Evolutionary conservation across 1,140 invertebrate genomes (phyloP).

Genomic region (Pogonomyrmex barbatus): DNA sequence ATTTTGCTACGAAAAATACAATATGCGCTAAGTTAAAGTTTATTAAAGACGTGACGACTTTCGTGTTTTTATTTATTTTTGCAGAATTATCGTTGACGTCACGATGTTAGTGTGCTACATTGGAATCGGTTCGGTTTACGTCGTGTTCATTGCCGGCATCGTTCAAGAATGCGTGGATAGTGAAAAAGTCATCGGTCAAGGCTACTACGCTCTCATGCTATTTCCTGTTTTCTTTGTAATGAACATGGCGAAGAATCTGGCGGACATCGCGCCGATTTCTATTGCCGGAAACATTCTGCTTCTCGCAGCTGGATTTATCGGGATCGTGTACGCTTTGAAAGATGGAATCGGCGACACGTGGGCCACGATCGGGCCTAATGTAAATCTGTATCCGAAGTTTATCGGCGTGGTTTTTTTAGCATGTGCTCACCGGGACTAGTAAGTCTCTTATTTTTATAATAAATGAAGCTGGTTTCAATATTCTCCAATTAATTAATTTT

Average conservation of each 20-base stretch:
- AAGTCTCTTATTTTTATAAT: conserved; percentile 42
- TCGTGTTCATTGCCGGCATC: conserved; percentile 72
- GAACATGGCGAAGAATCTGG: conserved; percentile 70
- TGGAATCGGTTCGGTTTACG: conserved; percentile 76
- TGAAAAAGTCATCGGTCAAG: conserved; percentile 60
- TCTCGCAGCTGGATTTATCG: conserved; percentile 63
- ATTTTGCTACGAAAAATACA: neutral
- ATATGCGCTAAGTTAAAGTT: neutral
- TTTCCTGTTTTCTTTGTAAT: conserved; percentile 74
- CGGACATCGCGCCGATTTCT: conserved; percentile 68
- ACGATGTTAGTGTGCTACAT: conserved; percentile 73
- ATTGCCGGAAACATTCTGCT: conserved; percentile 71
- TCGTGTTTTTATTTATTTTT: conserved; percentile 38
- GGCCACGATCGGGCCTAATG: conserved; percentile 48
- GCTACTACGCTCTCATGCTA: conserved; percentile 71
- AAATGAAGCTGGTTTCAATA: neutral
- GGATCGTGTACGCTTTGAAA: conserved; percentile 72
- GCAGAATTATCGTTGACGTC: conserved; percentile 68
- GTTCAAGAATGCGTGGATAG: conserved; percentile 71
- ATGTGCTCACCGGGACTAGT: conserved; percentile 77
- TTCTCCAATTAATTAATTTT: neutral
- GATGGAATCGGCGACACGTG: conserved; percentile 71
- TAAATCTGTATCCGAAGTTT: conserved; percentile 73
- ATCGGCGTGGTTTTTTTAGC: conserved; percentile 76
- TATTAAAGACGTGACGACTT: neutral